Conservation (phyloP, 2,113 vertebrate species). For the Camelus dromedarius region DNA sequence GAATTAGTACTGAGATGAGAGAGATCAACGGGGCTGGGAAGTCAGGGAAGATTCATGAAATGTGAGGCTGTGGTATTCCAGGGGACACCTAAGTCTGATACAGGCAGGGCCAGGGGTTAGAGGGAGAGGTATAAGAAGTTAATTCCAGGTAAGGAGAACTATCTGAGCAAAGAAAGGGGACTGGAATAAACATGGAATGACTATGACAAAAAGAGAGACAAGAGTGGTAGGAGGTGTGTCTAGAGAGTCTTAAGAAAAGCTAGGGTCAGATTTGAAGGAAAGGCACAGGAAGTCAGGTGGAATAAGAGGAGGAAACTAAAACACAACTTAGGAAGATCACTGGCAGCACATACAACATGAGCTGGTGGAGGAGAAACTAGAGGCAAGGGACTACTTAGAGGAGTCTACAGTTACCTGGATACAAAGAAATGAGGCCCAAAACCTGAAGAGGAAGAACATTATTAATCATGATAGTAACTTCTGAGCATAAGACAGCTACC, state of each 20-base stretch:
- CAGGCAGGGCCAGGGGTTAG: background rate
- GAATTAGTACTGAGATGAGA: background rate
- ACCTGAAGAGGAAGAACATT: background rate
- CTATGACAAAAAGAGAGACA: background rate
- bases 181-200: background rate
- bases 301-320: slow-evolving; percentile 25
- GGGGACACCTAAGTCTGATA: background rate
- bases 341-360: background rate
- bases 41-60: background rate
- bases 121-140: background rate
- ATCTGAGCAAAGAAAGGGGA: background rate
- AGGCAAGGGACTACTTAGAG: background rate
- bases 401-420: background rate
- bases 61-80: background rate
- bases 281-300: background rate
- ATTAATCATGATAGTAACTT: background rate
- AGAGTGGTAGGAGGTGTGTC: background rate
- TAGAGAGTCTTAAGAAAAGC: background rate
- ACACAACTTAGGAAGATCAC: background rate
- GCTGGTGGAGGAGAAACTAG: background rate
- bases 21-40: background rate
- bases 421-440: background rate
- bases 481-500: background rate
- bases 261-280: slow-evolving; percentile 33
- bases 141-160: slow-evolving; percentile 25